Evolutionary conservation across 2,113 vertebrate species (phyloP), one percentile per base, ranked within the genome.

Genomic region (Eretmochelys imbricata): DNA sequence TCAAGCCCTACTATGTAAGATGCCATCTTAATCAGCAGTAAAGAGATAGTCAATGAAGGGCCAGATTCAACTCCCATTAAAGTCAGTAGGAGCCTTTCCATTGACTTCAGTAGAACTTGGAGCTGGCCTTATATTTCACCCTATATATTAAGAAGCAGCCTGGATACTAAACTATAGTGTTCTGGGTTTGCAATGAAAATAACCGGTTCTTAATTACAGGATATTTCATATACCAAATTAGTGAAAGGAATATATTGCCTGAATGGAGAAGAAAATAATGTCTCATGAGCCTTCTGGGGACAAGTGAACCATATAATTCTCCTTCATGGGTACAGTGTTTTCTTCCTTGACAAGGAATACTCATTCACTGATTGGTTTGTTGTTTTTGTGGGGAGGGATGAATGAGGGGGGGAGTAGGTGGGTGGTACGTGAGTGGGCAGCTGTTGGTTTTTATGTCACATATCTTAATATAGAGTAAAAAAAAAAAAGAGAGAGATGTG

Each of bases 381-480:
- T 87, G 25, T 12, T 29, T 78, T 3, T 31, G 55, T 84, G 89
- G 87, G 20, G 12, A 10, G 24, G 80, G 31, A 35, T 87, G n/a
- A 72, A 4, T 72, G 84, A 93, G 62, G 86, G 35, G 83, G 82
- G 4, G 95, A 72, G 62, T 91, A 57, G 83, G 86, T 84, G 85
- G 92, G 8, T 46, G 46, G 29, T 95, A 62, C 16, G 38, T 96
- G 59, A 88, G 89, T 86, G 87, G 59, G 87, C 59, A 87, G 49
- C 84, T 14, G 14, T 24, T 53, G 20, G 20, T 92, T 78, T 96
- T 92, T 89, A 76, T 92, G 93, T 88, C 88, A 84, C 25, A 86
- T 92, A 89, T n/a, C 83, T 84, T 89, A 49, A 80, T 94, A 80
- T 5, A 96, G 79, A 88, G 85, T 59, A 89, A 72, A 92, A 85